A percentile compares a stretch with the other conserved stretches of the same genome.
These are phyloP conservation scores for Cebus imitator DNA, from an alignment of 2,113 vertebrate species.

Conservation along the genomic window DNA sequence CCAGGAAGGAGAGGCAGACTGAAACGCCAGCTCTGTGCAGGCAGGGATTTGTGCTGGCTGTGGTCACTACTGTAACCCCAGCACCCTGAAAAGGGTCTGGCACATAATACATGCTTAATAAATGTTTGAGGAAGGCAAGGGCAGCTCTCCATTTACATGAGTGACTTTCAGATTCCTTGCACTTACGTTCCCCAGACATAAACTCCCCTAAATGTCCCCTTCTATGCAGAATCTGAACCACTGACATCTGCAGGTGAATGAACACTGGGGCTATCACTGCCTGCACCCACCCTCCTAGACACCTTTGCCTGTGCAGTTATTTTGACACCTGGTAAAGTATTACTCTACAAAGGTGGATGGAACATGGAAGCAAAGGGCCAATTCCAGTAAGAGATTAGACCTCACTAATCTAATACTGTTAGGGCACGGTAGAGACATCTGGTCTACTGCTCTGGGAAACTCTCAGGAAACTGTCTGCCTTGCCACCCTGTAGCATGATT, in stretches of 20 bases:
- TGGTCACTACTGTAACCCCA: neutral
- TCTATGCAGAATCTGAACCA: rapidly evolving
- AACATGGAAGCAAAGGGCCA: neutral
- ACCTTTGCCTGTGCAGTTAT: rapidly evolving
- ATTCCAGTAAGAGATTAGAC: rapidly evolving
- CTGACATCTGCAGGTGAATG: neutral
- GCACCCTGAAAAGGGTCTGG: too few relatives aligned
- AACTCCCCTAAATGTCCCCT: neutral
- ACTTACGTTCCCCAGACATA: neutral
- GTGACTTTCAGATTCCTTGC: neutral
- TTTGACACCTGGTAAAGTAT: neutral
- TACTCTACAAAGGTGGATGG: neutral
- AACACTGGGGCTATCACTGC: rapidly evolving
- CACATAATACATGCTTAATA: neutral
- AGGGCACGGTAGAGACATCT: neutral
- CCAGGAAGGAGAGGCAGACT: neutral
- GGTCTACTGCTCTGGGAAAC: neutral
- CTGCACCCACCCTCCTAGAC: neutral
- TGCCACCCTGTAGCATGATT: rapidly evolving
- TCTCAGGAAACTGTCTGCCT: neutral
- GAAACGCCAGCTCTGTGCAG: rapidly evolving
- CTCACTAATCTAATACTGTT: rapidly evolving
- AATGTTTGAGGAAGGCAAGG: too few relatives aligned
- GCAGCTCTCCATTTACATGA: rapidly evolving
- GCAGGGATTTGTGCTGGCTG: neutral